Conservation (phyloP, 1,140 invertebrate genomes). For the Vollenhovia emeryi region DNA sequence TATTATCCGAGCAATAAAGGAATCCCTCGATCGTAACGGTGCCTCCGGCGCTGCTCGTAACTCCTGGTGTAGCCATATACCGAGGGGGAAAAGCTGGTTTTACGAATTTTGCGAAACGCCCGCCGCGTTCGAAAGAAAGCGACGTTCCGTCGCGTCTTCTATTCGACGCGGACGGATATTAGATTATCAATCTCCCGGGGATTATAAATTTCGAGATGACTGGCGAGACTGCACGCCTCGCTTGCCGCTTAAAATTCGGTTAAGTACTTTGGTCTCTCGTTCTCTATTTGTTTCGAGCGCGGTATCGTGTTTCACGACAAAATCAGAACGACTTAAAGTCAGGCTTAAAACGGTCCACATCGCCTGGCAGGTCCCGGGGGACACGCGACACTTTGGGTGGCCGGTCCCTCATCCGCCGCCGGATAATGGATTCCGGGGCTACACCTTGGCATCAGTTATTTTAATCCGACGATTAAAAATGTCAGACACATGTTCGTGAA, state of each 20-base stretch:
- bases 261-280: slow-evolving; percentile 1
- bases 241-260: slow-evolving; percentile 19
- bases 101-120: neutral
- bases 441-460: slow-evolving; percentile 83
- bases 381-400: slow-evolving; percentile 84
- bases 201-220: neutral
- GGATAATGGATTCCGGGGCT: slow-evolving; percentile 81
- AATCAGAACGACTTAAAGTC: slow-evolving; percentile 67
- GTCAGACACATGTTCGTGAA: slow-evolving; percentile 84
- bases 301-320: slow-evolving; percentile 47
- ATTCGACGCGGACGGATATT: slow-evolving; percentile 1
- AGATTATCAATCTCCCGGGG: neutral
- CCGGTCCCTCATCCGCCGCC: slow-evolving; percentile 76
- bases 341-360: slow-evolving; percentile 70
- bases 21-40: slow-evolving; percentile 67
- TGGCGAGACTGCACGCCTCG: neutral
- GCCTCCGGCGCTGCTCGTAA: slow-evolving; percentile 56
- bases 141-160: neutral
- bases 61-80: slow-evolving; percentile 36
- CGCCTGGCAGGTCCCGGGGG: slow-evolving; percentile 70
- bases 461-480: slow-evolving; percentile 85
- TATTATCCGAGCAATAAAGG: slow-evolving; percentile 72
- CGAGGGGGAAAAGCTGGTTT: slow-evolving; percentile 19
- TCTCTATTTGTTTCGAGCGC: slow-evolving; percentile 9
- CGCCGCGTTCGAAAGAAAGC: neutral